These are phyloP conservation scores for Macrocentrus cingulum DNA, from an alignment of 1,140 invertebrate genomes.

Conservation along the genomic window DNA sequence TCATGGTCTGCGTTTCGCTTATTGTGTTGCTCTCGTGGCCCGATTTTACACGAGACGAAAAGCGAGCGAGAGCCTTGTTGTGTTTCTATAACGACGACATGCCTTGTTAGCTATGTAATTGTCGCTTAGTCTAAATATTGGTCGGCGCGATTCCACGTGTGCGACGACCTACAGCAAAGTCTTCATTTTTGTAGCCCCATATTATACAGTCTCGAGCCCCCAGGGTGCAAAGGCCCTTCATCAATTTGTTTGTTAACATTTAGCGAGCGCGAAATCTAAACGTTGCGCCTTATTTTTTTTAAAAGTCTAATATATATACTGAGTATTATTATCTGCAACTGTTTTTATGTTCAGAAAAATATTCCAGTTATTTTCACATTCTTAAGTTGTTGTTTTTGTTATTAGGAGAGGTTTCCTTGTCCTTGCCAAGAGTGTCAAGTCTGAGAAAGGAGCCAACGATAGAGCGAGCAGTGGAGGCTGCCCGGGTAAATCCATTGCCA, in stretches of 20 bases:
- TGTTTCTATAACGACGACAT: too few relatives aligned
- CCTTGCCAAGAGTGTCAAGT: conserved; percentile 46
- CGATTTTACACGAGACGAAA: too few relatives aligned
- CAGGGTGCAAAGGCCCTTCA: too few relatives aligned
- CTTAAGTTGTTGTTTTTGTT: conserved; percentile 38
- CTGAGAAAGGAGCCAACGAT: conserved; percentile 47
- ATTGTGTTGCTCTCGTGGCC: too few relatives aligned
- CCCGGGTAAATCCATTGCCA: conserved; percentile 35
- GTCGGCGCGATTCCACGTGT: neutral
- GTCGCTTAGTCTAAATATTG: conserved; percentile 13
- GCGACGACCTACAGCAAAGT: conserved; percentile 12
- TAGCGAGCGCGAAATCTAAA: too few relatives aligned
- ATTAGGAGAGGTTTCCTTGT: conserved; percentile 37
- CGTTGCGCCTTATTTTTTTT: too few relatives aligned
- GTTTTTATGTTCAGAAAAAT: conserved; percentile 8
- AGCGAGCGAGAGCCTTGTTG: too few relatives aligned
- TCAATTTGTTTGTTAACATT: too few relatives aligned
- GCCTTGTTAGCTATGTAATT: neutral
- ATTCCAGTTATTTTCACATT: conserved; percentile 15
- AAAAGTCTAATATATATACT: too few relatives aligned
- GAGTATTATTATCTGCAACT: conserved; percentile 1
- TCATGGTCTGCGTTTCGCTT: too few relatives aligned
- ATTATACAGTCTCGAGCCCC: too few relatives aligned
- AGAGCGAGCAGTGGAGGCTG: conserved; percentile 40
- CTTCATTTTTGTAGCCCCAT: too few relatives aligned